Evolutionary conservation across 2,888 invertebrate genomes (phyloP), one percentile per base, ranked within the genome.

Genomic region (Andrena chrysosceles): DNA sequence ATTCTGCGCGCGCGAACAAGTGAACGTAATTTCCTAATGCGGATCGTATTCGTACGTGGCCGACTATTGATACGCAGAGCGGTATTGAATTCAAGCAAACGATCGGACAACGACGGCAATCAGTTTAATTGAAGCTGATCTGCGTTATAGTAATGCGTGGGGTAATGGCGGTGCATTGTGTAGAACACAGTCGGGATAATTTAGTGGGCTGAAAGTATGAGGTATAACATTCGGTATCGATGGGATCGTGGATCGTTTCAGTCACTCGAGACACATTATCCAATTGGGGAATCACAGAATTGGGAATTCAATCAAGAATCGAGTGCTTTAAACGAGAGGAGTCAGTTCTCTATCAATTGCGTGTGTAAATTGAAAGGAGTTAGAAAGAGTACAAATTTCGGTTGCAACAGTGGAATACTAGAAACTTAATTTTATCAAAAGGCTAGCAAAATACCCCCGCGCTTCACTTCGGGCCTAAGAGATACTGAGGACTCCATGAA

Each of bases 101-200:
- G 49, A 62, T 35, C 23, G 16, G 4, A 31, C 23, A 20, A 10
- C 49, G 20, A 20, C 4, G 6, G 20, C 33, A 26, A 68, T 62
- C 56, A 62, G 70, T 48, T 62, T 20, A 35, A 76, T 76, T 10
- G 76, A 29, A 29, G 31, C 48, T 8, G 33, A 67, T 23, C 31
- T 42, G 60, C 23, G 16, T 49, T 42, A 13, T 5, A 33, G 20
- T 10, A 35, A 72, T 13, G 31, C 42, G 10, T 4, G 6, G 26
- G n/a, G 35, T n/a, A 48, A 16, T 10, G 31, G 23, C 56, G 56
- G 23, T 56, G 66, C 60, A 20, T 29, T 5, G 35, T 23, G 13
- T 2, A 2, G 0, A 29, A 2, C 26, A 20, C 26, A 35, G 49
- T 35, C 26, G 29, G 29, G 6, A 63, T 52, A 54, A 71, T 23